Percentiles rank a stretch among this genome's conserved stretches.
Evolutionary conservation across 2,797 vertebrate species (phyloP).

Genomic region (Lagocephalus sceleratus): DNA sequence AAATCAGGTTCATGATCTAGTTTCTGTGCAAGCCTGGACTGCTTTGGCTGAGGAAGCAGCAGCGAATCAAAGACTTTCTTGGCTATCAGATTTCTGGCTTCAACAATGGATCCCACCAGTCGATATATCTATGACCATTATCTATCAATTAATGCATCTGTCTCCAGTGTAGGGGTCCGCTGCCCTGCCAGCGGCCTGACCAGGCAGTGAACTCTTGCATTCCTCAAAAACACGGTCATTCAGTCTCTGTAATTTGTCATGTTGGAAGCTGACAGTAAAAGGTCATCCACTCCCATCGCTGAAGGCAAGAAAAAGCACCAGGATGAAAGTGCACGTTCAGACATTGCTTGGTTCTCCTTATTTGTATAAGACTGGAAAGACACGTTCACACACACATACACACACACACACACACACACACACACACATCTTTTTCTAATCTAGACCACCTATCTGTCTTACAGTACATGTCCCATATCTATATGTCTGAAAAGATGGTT

Average conservation of each 20-base stretch:
- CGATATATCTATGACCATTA: slow-evolving; percentile 75
- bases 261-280: slow-evolving; percentile 84
- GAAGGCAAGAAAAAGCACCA: slow-evolving; percentile 78
- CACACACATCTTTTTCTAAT: slow-evolving; percentile 75
- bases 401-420: slow-evolving; percentile 21
- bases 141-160: slow-evolving; percentile 83
- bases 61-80: slow-evolving; percentile 50
- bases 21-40: slow-evolving; percentile 44
- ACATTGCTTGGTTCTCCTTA: slow-evolving; percentile 71
- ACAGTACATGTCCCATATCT: slow-evolving; percentile 48
- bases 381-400: slow-evolving; percentile 39
- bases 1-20: slow-evolving; percentile 59
- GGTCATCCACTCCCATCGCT: slow-evolving; percentile 83
- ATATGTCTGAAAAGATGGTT: slow-evolving; percentile 51
- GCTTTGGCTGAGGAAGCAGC: slow-evolving; percentile 37
- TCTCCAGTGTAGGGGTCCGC: slow-evolving; percentile 72
- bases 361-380: slow-evolving; percentile 76
- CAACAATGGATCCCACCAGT: slow-evolving; percentile 53
- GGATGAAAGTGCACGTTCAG: slow-evolving; percentile 80
- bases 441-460: slow-evolving; percentile 75
- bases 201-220: slow-evolving; percentile 81
- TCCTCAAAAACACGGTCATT: slow-evolving; percentile 83
- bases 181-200: slow-evolving; percentile 78
- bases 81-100: slow-evolving; percentile 63
- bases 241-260: slow-evolving; percentile 82